Conservation (phyloP, 1,140 invertebrate species). For the Oscheius sp. region DNA sequence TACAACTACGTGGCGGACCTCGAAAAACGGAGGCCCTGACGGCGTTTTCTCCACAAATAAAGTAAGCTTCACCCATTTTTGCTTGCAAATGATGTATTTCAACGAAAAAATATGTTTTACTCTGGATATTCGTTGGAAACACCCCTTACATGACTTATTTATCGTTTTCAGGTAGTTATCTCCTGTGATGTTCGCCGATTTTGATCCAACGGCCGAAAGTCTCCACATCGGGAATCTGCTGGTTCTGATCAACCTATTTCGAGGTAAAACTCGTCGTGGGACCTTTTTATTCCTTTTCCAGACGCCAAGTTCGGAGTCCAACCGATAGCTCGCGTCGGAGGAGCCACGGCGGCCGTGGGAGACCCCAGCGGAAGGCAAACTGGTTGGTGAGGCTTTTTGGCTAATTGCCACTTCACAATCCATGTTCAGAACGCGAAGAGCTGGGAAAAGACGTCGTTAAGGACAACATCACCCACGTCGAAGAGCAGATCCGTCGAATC, state of each 20-base stretch:
- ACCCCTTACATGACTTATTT: background rate
- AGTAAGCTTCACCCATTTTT: too few relatives aligned
- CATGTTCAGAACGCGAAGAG: constrained; percentile 63
- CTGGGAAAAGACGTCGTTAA: constrained; percentile 68
- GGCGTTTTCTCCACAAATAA: too few relatives aligned
- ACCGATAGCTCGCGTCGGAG: constrained; percentile 73
- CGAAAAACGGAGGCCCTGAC: too few relatives aligned
- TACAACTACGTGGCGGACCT: background rate
- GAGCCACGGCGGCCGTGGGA: constrained; percentile 87
- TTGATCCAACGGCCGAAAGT: constrained; percentile 93
- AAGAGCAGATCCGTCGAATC: constrained; percentile 69
- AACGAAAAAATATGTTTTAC: background rate
- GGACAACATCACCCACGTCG: constrained; percentile 72
- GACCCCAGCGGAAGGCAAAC: constrained; percentile 84
- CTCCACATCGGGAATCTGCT: constrained; percentile 93
- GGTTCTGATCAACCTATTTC: constrained; percentile 83
- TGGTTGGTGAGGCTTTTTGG: constrained; percentile 64
- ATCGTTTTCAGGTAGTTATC: constrained; percentile 33
- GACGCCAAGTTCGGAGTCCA: constrained; percentile 35
- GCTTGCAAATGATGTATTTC: too few relatives aligned
- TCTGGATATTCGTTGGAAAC: background rate
- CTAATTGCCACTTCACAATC: background rate
- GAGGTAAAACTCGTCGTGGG: constrained; percentile 65
- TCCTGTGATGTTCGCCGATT: constrained; percentile 83
- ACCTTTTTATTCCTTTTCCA: background rate